Conservation (phyloP, 1,140 invertebrate genomes). For the Paralvinella palmiformis region DNA sequence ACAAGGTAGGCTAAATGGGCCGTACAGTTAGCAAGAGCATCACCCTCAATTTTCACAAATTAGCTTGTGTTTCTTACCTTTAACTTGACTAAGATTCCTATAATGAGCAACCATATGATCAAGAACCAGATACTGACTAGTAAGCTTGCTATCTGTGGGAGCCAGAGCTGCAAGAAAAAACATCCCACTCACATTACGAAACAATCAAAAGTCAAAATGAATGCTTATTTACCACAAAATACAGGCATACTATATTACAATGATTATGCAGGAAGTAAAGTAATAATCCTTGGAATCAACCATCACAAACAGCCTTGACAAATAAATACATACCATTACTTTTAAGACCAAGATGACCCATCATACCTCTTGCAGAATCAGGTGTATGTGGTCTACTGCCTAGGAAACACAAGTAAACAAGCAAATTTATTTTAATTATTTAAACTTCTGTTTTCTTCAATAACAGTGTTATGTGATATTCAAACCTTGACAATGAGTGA, state of each 20-base stretch:
- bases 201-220: neutral
- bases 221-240: neutral
- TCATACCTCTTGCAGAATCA: neutral
- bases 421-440: neutral
- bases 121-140: slow-evolving; percentile 41
- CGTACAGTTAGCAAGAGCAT: too few species aligned
- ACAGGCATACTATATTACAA: neutral
- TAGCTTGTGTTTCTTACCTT: slow-evolving; percentile 42
- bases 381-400: neutral
- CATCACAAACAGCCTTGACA: neutral
- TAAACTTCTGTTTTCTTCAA: neutral
- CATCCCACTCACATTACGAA: neutral
- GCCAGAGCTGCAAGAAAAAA: slow-evolving; percentile 36
- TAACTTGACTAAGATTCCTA: slow-evolving; percentile 41
- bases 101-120: slow-evolving; percentile 49
- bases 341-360: slow-evolving; percentile 17
- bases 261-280: neutral
- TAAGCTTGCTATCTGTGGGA: slow-evolving; percentile 40
- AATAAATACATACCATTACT: slow-evolving; percentile 19
- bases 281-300: neutral
- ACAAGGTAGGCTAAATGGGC: too few species aligned
- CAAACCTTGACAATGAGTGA: neutral
- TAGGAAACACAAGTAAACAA: neutral
- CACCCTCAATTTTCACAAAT: too few species aligned
- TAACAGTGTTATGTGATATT: neutral